Evolutionary conservation across 2,113 vertebrate species (phyloP), one percentile per base, ranked within the genome.

Genomic region (Albula goreensis): DNA sequence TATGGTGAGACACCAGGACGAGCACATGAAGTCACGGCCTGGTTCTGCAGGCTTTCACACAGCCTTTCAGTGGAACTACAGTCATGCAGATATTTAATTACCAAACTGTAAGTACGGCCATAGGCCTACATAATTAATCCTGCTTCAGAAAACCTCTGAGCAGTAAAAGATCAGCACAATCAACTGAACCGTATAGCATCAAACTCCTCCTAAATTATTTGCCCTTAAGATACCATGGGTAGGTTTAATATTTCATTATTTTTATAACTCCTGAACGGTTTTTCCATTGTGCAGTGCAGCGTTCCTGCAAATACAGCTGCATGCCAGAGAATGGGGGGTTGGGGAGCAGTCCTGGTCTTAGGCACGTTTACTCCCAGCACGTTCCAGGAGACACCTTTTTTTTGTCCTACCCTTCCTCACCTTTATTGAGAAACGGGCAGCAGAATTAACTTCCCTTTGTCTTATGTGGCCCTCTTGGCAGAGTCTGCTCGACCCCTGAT

Each of bases 221-320:
- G 50, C 70, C 77, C 50, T 53, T 19, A 85, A 78, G 70, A 53
- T 77, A 56, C 70, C 74, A 53, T 77, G 66, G 83, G 31, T 1
- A 31, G 51, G 8, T 84, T 70, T 84, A 83, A 77, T 77, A 53
- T 78, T 85, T 85, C 22, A 78, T 85, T 70, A 25, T 56, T 53
- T 17, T 53, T 51, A 78, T 49, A 50, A 78, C 77, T 84, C 78
- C 50, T 6, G 53, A 56, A 84, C 22, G 15, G 31, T 51, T 78
- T 50, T 84, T 78, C 49, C 66, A 77, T 31, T 25, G 66, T 52
- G 66, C 49, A 85, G 57, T 66, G 41, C 25, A 70, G 49, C 22
- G 49, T 41, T 84, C 50, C 66, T 84, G 50, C 56, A 25, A 85
- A 85, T 19, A 25, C 63, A 70, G 12, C 19, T 22, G 3, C 12